A percentile compares a stretch with the other conserved stretches of the same genome.
Evolutionary conservation across 2,888 invertebrate genomes (phyloP).

Genomic region (Graphium colonna): DNA sequence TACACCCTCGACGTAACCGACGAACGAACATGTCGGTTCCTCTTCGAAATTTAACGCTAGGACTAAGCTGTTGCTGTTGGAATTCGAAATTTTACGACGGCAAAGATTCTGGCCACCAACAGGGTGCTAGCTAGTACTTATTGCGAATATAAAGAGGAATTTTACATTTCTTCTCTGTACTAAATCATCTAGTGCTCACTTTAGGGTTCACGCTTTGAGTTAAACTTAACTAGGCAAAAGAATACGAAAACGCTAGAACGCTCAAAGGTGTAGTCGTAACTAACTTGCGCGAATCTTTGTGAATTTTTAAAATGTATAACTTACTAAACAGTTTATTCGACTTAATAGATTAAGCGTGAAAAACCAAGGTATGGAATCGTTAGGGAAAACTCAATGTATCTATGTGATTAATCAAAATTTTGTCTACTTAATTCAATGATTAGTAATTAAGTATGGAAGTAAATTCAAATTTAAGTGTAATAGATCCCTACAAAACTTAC

Average conservation of each 20-base stretch:
- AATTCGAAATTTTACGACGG: background rate
- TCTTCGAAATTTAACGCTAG: background rate
- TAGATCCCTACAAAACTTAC: background rate
- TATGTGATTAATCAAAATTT: slow-evolving; percentile 1
- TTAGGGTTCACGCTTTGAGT: slow-evolving; percentile 6
- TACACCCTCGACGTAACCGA: too few species aligned
- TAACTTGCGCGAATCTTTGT: slow-evolving; percentile 11
- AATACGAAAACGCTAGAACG: slow-evolving; percentile 19
- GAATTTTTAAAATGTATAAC: slow-evolving; percentile 1
- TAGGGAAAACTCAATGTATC: slow-evolving; percentile 11
- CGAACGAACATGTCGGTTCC: too few species aligned
- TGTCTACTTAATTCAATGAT: slow-evolving; percentile 8
- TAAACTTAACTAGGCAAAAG: slow-evolving; percentile 4
- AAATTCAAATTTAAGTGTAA: background rate
- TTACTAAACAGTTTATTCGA: background rate
- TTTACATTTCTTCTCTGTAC: background rate
- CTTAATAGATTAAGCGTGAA: background rate
- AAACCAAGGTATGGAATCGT: slow-evolving; percentile 5
- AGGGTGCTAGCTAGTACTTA: slow-evolving; percentile 2
- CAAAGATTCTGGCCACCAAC: background rate
- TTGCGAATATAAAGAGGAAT: background rate
- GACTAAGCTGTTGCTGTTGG: background rate
- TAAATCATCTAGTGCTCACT: background rate
- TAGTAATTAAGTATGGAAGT: background rate
- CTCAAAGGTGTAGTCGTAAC: slow-evolving; percentile 19